A percentile compares a stretch with the other conserved stretches of the same genome.
These are phyloP conservation scores for Nasonia longicornis DNA, from an alignment of 1,140 invertebrate species.

Conservation along the genomic window DNA sequence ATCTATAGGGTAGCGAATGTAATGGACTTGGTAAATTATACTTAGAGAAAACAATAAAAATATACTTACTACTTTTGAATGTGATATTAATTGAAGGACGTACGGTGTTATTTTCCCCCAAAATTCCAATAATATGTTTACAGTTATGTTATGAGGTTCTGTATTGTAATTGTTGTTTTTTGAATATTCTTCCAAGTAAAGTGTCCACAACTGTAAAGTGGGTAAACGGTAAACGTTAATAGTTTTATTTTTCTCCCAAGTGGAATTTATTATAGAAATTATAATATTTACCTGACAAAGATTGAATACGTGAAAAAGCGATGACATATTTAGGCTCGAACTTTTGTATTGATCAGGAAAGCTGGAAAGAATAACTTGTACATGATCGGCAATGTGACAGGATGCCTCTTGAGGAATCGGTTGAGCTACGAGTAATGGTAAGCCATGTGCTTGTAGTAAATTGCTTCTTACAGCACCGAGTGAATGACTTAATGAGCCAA, in stretches of 20 bases:
- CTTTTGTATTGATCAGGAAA: slow-evolving; percentile 96
- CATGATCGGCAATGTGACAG: slow-evolving; percentile 95
- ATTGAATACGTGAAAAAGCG: slow-evolving; percentile 85
- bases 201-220: slow-evolving; percentile 88
- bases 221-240: slow-evolving; percentile 11
- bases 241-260: not conserved
- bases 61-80: slow-evolving; percentile 87
- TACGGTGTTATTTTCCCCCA: slow-evolving; percentile 98
- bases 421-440: slow-evolving; percentile 73
- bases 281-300: slow-evolving; percentile 77
- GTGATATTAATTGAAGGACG: slow-evolving; percentile 91
- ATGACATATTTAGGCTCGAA: slow-evolving; percentile 92
- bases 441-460: slow-evolving; percentile 58
- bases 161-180: slow-evolving; percentile 74
- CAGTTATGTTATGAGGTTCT: slow-evolving; percentile 79
- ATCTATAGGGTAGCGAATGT: too few species aligned
- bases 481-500: slow-evolving; percentile 92
- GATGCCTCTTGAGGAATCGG: slow-evolving; percentile 96
- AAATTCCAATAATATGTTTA: slow-evolving; percentile 95
- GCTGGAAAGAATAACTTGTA: slow-evolving; percentile 93
- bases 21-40: not conserved
- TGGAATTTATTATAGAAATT: not conserved
- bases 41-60: not conserved
- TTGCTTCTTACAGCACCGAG: slow-evolving; percentile 67
- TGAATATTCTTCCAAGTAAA: slow-evolving; percentile 94